These are phyloP conservation scores for Protophormia terraenovae DNA, from an alignment of 2,888 invertebrate genomes.

Conservation along the genomic window DNA sequence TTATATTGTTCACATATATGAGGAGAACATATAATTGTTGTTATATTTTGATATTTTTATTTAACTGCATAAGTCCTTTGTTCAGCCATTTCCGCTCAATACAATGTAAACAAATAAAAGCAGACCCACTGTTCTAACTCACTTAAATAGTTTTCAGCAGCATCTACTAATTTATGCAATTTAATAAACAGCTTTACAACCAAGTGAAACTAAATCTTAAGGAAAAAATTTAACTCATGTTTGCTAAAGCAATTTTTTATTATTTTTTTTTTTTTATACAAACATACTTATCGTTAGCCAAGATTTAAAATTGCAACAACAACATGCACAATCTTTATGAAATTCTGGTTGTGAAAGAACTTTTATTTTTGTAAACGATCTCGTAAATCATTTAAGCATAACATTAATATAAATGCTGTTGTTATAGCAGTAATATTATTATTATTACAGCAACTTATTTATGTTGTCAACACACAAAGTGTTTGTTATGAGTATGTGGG, in stretches of 20 bases:
- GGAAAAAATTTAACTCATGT: conserved; percentile 12
- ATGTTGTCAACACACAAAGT: conserved; percentile 44
- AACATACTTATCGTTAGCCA: not conserved
- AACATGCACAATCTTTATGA: not conserved
- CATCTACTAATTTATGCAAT: not conserved
- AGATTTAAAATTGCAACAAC: conserved; percentile 2
- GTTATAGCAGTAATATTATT: conserved; percentile 15
- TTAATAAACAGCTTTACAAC: not conserved
- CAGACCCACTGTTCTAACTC: not conserved
- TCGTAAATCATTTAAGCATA: conserved; percentile 64
- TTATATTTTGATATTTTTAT: too few species aligned
- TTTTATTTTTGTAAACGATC: conserved; percentile 53
- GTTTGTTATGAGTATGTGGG: too few species aligned
- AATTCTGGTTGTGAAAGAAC: conserved; percentile 36
- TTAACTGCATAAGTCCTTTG: too few species aligned
- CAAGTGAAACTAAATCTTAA: not conserved
- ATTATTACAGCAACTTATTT: conserved; percentile 30
- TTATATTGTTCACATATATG: too few species aligned
- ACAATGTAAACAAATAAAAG: not conserved
- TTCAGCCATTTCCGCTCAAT: not conserved
- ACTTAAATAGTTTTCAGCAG: not conserved
- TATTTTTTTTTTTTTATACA: not conserved
- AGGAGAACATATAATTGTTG: too few species aligned
- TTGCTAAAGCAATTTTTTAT: conserved; percentile 7
- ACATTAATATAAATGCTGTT: conserved; percentile 5